Evolutionary conservation across 2,888 invertebrate species (phyloP).

Genomic region (Trilocha varians): DNA sequence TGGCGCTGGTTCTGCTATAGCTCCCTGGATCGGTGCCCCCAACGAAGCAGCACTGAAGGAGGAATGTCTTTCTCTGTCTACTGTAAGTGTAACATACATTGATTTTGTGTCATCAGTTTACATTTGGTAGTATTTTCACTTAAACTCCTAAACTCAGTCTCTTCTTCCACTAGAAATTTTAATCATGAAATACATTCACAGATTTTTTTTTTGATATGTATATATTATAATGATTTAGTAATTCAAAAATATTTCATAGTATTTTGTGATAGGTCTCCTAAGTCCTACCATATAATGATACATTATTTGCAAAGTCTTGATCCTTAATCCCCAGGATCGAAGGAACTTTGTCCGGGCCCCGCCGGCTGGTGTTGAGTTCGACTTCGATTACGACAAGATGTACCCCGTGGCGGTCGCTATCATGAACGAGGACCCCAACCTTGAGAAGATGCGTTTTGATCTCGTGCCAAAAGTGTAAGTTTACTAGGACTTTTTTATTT

Average conservation of each 20-base stretch:
- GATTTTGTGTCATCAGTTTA: too few species aligned
- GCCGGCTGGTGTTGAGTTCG: conserved; percentile 94
- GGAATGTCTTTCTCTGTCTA: conserved; percentile 94
- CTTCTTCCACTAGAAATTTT: too few species aligned
- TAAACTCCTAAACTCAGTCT: too few species aligned
- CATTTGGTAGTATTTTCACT: too few species aligned
- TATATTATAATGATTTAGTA: too few species aligned
- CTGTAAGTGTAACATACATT: too few species aligned
- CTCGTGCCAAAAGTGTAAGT: conserved; percentile 99
- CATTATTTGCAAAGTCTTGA: too few species aligned
- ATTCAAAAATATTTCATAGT: neutral
- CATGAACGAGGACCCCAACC: conserved; percentile 94
- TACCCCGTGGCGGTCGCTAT: conserved; percentile 96
- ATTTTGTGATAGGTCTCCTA: neutral
- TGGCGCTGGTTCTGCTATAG: conserved; percentile 79
- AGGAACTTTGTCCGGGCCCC: conserved; percentile 98
- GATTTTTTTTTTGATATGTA: too few species aligned
- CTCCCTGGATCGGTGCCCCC: conserved; percentile 96
- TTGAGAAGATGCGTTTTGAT: conserved; percentile 99
- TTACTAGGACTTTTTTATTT: too few species aligned
- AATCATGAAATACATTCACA: too few species aligned
- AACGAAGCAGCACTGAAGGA: conserved; percentile 96
- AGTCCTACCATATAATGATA: too few species aligned
- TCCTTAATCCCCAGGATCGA: conserved; percentile 83
- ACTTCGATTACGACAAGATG: conserved; percentile 94